These are phyloP conservation scores for Bubo blakistoni DNA, from an alignment of 2,113 vertebrate species.

Conservation along the genomic window DNA sequence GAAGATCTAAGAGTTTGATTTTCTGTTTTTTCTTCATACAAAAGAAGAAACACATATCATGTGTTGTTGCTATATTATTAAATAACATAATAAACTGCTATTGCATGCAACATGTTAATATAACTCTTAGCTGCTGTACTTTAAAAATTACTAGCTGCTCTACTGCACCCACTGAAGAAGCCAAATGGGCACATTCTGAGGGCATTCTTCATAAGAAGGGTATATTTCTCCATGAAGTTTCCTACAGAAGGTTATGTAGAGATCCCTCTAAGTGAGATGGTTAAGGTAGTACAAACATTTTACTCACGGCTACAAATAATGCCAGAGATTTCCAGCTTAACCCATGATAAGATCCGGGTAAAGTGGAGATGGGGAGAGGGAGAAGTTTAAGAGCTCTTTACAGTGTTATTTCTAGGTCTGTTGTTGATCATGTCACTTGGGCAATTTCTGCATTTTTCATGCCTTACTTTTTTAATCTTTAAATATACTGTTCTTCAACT, in stretches of 20 bases:
- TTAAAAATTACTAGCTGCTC: background rate
- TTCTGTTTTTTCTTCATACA: slow-evolving; percentile 78
- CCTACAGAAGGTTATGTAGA: background rate
- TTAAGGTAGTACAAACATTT: background rate
- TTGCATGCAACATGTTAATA: background rate
- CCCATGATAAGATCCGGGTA: background rate
- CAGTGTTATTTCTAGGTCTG: background rate
- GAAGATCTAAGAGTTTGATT: slow-evolving; percentile 75
- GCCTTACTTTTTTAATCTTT: background rate
- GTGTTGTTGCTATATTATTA: background rate
- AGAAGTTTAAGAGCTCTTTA: background rate
- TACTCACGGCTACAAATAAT: background rate
- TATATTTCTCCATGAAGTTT: background rate
- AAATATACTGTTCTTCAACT: background rate
- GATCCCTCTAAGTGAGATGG: background rate
- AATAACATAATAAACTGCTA: background rate
- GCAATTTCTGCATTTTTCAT: background rate
- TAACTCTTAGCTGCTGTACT: background rate
- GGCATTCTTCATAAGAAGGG: background rate
- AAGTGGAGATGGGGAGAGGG: background rate
- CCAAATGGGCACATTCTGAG: background rate
- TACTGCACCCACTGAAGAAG: background rate
- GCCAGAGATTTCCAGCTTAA: background rate
- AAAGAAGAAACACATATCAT: slow-evolving; percentile 25
- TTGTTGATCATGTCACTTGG: background rate